phyloP scores from a whole-genome alignment of 64 coral and sea anemone genomes.

The Montipora foliosa region DNA sequence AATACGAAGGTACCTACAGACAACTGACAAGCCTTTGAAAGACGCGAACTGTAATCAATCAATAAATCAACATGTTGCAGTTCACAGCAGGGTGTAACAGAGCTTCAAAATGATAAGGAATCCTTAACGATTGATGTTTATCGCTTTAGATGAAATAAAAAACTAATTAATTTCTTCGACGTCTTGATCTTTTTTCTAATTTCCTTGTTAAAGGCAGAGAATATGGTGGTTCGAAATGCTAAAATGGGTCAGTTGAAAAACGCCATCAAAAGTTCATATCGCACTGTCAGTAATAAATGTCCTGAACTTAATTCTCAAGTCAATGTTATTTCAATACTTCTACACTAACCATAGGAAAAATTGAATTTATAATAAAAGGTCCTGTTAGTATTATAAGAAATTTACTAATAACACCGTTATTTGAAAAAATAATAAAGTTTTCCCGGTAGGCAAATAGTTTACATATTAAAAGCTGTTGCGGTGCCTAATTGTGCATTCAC shows the following conservation, averaged over 20 bases:
- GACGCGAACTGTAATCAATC: neutral
- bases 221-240: too few relatives aligned
- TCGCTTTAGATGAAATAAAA: slow-evolving; percentile 19
- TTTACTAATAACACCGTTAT: neutral
- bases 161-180: slow-evolving; percentile 16
- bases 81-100: slow-evolving; percentile 18
- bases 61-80: neutral
- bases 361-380: neutral
- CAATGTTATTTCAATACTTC: neutral
- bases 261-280: too few relatives aligned
- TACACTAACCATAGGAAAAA: neutral
- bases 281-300: too few relatives aligned
- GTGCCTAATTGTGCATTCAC: neutral
- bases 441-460: neutral
- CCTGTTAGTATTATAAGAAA: neutral
- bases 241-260: too few relatives aligned
- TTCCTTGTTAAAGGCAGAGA: too few relatives aligned
- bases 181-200: too few relatives aligned
- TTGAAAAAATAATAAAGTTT: slow-evolving; percentile 42
- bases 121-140: slow-evolving; percentile 29
- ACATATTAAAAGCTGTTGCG: too few relatives aligned
- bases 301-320: too few relatives aligned
- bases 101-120: slow-evolving; percentile 10
- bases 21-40: neutral
- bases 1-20: too few relatives aligned